Base-by-base conservation (phyloP, 2,113 vertebrate genomes). In the Arothron firmamentum region DNA sequence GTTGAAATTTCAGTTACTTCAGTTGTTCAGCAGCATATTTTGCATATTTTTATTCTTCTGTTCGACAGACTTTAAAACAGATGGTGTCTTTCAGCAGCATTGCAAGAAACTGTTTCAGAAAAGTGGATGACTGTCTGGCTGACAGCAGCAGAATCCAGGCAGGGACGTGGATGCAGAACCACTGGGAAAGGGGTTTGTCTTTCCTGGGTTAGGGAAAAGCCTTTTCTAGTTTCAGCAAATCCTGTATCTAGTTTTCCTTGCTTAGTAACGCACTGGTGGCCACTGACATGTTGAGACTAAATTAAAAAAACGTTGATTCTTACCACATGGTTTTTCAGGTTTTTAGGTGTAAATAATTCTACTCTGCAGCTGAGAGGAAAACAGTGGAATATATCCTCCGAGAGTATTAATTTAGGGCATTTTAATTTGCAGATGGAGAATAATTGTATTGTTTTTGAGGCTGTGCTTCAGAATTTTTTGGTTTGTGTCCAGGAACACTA, bases 41-140 rank as follows among this genome's bases (percentile, higher is more conserved):
- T 38, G 34, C 34, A 38, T 38, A 38, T 10, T 38, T 38, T 38
- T 38, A 38, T 38, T 38, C 34, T 65, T 21, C 19, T 60, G 65
- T 80, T 80, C 70, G 59, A 49, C 43, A 48, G 51, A 65, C 66
- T 55, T 76, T 17, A 13, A 70, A 81, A 70, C 81, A 80, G 78
- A 82, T 78, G 66, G 72, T 56, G 66, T 81, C 62, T 75, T 77
- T 78, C 28, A 28, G 56, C 52, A 28, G 38, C 43, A 75, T 72
- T 48, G 65, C 55, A 18, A 59, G 59, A 15, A 57, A 43, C 59
- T 11, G 38, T 34, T 54, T 58, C 62, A 52, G 67, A 77, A 25
- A 49, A 61, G 48, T 46, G 65, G 59, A 67, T 60, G 68, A 70
- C 46, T 65, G 56, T 52, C 58, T 69, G 50, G 64, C 65, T 63